Percentiles rank a stretch among this genome's conserved stretches.
Conservation (phyloP, 2,888 invertebrate genomes). For the Drosophila monieri region DNA sequence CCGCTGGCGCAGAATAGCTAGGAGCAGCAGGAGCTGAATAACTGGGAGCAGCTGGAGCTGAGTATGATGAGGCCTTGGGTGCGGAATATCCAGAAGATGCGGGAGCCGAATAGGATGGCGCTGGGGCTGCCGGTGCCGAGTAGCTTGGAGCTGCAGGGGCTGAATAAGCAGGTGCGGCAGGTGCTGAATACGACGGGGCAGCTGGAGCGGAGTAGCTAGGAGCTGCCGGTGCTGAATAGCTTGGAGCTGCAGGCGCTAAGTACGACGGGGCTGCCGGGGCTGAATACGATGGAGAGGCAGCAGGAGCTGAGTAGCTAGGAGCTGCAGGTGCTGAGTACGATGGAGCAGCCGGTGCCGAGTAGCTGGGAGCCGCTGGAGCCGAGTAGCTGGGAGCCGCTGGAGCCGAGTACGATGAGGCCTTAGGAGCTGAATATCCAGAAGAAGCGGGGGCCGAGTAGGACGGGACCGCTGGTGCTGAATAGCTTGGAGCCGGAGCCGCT, state of each 20-base stretch:
- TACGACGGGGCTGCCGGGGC: slow-evolving; percentile 23
- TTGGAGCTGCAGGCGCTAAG: slow-evolving; percentile 16
- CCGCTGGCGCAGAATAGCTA: slow-evolving; percentile 16
- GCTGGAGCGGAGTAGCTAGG: slow-evolving; percentile 12
- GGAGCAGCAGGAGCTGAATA: slow-evolving; percentile 24
- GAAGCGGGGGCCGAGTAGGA: slow-evolving; percentile 18
- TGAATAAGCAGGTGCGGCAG: slow-evolving; percentile 20
- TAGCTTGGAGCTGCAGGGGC: slow-evolving; percentile 5
- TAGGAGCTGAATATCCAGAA: slow-evolving; percentile 22
- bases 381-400: slow-evolving; percentile 19
- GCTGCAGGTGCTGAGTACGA: slow-evolving; percentile 26
- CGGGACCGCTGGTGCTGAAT: not conserved
- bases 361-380: slow-evolving; percentile 16
- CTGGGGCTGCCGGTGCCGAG: slow-evolving; percentile 19
- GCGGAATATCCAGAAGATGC: not conserved
- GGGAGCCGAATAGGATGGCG: slow-evolving; percentile 4
- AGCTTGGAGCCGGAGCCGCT: slow-evolving; percentile 28
- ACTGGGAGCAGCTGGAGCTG: not conserved
- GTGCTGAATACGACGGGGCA: slow-evolving; percentile 27
- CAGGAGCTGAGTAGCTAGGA: slow-evolving; percentile 19
- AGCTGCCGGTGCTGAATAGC: slow-evolving; percentile 25
- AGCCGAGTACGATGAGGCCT: slow-evolving; percentile 28
- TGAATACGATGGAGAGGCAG: too few species aligned
- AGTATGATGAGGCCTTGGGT: slow-evolving; percentile 9
- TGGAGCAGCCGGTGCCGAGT: slow-evolving; percentile 12